Base-by-base conservation (phyloP, 2,113 vertebrate species). In the Proterorhinus semilunaris region DNA sequence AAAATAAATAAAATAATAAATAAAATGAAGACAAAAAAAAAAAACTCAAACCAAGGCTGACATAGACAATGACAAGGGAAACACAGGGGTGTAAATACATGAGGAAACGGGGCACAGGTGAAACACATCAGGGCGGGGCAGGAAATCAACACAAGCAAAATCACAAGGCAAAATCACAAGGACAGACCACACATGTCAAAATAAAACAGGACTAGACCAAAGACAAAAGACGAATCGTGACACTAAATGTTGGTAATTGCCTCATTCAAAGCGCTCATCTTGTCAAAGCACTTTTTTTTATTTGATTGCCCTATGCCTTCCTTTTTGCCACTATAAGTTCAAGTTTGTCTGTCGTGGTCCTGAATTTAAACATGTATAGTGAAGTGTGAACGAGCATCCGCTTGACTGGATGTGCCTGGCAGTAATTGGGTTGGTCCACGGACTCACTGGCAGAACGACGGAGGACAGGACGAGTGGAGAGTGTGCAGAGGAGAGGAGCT, bases 351-450 rank as follows among this genome's bases (percentile, higher is more conserved):
- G 70, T 48, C 57, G 51, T 57, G 16, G 27, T 52, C 42, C 27
- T 10, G 55, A 72, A 21, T 66, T 63, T 57, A 74, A 82, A 77
- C 74, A 50, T 65, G 71, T 76, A 68, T 4, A 11, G 53, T 55
- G n/a, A 62, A 62, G 63, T 59, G 57, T 78, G 75, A 82, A 48
- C 10, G 71, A 21, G 66, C 49, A 73, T 43, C 78, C 69, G 21
- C 76, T 44, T 47, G 71, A 73, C 76, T 62, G 75, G 66, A 79
- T 74, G 64, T 42, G 21, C 75, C 74, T 43, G 47, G 54, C 65
- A 81, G 80, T 89, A 90, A 90, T 88, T 88, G 89, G 84, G 72
- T 76, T 72, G 64, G 87, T 83, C 81, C 50, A 67, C 82, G 72
- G 74, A 85, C 74, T 82, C 83, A 89, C 76, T 76, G 46, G 80